Evolutionary conservation across 2,888 invertebrate genomes (phyloP), one percentile per base, ranked within the genome.

Genomic region (Lucinisca nassula): DNA sequence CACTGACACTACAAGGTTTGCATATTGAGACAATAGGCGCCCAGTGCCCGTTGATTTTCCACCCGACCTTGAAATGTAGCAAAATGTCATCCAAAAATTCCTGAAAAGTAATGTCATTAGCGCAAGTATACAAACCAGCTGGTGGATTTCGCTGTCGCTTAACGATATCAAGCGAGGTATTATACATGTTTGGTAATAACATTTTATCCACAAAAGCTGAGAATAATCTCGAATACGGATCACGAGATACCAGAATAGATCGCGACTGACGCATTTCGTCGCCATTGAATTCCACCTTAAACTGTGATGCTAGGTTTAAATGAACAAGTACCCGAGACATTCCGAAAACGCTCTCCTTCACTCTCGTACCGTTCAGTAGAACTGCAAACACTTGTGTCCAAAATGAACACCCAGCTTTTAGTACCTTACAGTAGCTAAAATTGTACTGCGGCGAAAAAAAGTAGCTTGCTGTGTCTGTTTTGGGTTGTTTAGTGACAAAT

Each of bases 1-100:
- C 82, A 32, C 84, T 87, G 35, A 89, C 78, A 30, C 30, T 30
- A 70, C 89, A 89, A 12, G 89, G 89, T 38, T 74, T 76, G 24
- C 89, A 89, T 35, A 89, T 49, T 21, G 79, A 77, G 21, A 58
- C 75, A 21, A 89, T 89, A 0, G 45, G 38, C 10, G 45, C 45
- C 38, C 45, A 38, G n/a, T 58, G 61, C 35, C 73, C 24, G 45
- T 87, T 61, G 0, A 87, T 38, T 12, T 27, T 75, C 0, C 27
- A 17, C 1, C 73, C 72, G 6, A 32, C 10, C 4, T 35, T n/a
- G n/a, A 72, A 58, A 0, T 12, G 4, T 21, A 14, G 17, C 1
- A 82, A 35, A 14, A 83, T 55, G 12, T 21, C 72, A 21, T 78
- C 37, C 35, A 87, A 45, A 70, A 87, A 87, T 27, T 80, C 61